Evolutionary conservation across 2,797 vertebrate species (phyloP).

Genomic region (Dicrostonyx torquatus): DNA sequence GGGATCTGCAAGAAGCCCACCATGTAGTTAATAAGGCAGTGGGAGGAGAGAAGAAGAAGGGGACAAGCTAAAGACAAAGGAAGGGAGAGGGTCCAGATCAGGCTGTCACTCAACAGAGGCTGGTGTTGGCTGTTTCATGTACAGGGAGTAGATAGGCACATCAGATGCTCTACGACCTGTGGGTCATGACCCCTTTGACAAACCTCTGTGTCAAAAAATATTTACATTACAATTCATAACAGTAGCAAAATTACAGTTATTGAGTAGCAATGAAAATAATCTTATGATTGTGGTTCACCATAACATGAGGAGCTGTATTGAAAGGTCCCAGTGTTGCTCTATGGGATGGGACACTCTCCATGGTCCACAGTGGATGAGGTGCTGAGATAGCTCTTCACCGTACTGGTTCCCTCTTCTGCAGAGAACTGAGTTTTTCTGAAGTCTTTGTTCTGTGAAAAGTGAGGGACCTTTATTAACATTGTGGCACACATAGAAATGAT

Average conservation of each 20-base stretch:
- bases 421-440: not conserved
- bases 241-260: not conserved
- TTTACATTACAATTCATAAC: not conserved
- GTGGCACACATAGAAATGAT: not conserved
- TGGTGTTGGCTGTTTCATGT: not conserved
- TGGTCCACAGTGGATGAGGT: not conserved
- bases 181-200: not conserved
- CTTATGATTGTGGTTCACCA: not conserved
- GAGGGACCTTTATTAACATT: not conserved
- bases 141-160: not conserved
- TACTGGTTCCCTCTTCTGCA: not conserved
- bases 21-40: not conserved
- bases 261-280: not conserved
- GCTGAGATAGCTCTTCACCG: not conserved
- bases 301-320: not conserved
- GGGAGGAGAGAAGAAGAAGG: not conserved
- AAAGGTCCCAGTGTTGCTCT: not conserved
- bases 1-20: not conserved
- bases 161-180: not conserved
- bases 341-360: not conserved
- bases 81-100: fast-evolving
- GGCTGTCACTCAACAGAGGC: not conserved
- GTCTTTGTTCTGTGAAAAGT: not conserved
- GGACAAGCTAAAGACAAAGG: not conserved
- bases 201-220: not conserved